These are phyloP conservation scores for Unio delphinus DNA, from an alignment of 2,888 invertebrate species.

Conservation along the genomic window DNA sequence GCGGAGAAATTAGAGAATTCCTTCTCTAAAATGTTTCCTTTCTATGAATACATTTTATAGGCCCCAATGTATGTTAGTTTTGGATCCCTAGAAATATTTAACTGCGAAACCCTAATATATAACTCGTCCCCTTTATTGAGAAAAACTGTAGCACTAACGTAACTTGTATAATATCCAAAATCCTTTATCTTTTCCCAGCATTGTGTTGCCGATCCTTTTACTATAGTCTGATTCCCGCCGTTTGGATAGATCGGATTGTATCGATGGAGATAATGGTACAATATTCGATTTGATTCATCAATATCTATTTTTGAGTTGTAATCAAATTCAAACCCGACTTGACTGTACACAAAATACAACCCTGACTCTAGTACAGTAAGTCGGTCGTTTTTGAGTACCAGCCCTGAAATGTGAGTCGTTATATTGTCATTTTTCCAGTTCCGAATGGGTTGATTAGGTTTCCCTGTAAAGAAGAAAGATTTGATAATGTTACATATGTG, in stretches of 20 bases:
- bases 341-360: slow-evolving; percentile 44
- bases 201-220: slow-evolving; percentile 39
- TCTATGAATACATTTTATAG: too few relatives aligned
- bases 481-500: too few relatives aligned
- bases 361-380: slow-evolving; percentile 37
- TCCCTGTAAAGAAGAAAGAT: too few relatives aligned
- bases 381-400: slow-evolving; percentile 23
- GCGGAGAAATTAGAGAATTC: too few relatives aligned
- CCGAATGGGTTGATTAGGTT: slow-evolving; percentile 20
- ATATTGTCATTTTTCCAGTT: slow-evolving; percentile 20
- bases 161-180: slow-evolving; percentile 42
- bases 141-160: slow-evolving; percentile 33
- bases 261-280: slow-evolving; percentile 42
- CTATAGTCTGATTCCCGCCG: slow-evolving; percentile 36
- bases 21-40: too few relatives aligned
- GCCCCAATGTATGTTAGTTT: too few relatives aligned
- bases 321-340: slow-evolving; percentile 34
- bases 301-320: slow-evolving; percentile 16
- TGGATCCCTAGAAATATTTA: neutral
- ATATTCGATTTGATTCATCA: slow-evolving; percentile 12
- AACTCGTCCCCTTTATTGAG: slow-evolving; percentile 38
- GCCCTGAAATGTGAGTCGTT: slow-evolving; percentile 27
- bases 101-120: slow-evolving; percentile 36
- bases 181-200: slow-evolving; percentile 39
- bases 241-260: slow-evolving; percentile 39